A percentile compares a stretch with the other conserved stretches of the same genome.
Conservation (phyloP, 2,113 vertebrate genomes). For the Cacatua alba region DNA sequence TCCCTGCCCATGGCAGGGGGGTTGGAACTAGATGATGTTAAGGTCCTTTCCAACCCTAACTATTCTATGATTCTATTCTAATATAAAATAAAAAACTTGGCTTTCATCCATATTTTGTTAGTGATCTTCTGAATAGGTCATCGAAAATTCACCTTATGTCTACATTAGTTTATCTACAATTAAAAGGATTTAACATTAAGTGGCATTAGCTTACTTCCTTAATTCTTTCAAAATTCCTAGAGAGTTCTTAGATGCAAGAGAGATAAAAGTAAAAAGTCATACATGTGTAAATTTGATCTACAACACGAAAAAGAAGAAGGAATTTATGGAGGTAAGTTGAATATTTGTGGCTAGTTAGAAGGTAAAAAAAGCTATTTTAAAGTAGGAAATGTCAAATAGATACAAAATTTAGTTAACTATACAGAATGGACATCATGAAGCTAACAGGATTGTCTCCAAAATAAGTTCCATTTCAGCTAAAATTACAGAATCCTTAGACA, state of each 20-base stretch:
- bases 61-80: no score
- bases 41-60: no score
- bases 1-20: no score
- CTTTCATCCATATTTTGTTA: neutral
- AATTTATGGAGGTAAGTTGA: neutral
- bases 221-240: neutral
- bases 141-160: neutral
- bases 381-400: neutral
- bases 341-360: neutral
- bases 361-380: neutral
- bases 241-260: neutral
- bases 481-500: neutral
- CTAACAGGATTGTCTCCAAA: neutral
- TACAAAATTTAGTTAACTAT: neutral
- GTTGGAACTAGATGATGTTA: no score
- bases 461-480: neutral
- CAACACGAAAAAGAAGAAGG: neutral
- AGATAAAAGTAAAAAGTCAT: neutral
- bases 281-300: neutral
- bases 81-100: neutral
- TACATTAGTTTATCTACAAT: neutral
- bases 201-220: neutral
- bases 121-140: neutral
- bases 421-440: neutral
- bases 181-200: neutral